phyloP scores from a whole-genome alignment of 2,888 invertebrate genomes.

The Masnerella sp. region DNA sequence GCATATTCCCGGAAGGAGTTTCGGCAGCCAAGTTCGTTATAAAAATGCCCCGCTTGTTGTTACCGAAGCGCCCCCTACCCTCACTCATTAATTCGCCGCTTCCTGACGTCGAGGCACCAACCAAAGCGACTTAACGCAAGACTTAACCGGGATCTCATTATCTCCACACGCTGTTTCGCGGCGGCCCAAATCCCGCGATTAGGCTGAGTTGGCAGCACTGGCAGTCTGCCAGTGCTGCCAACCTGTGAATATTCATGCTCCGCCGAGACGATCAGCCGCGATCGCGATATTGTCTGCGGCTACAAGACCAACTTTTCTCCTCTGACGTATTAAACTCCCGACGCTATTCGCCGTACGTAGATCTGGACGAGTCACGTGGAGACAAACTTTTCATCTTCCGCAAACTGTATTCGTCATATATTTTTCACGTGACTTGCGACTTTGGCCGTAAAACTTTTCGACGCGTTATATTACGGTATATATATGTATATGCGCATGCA shows the following conservation, averaged over 20 bases:
- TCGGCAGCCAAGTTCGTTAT: conserved; percentile 65
- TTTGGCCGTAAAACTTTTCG: conserved; percentile 44
- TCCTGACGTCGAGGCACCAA: conserved; percentile 62
- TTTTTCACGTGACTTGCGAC: conserved; percentile 56
- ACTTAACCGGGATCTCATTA: conserved; percentile 73
- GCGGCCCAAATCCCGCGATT: conserved; percentile 63
- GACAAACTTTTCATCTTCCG: conserved; percentile 52
- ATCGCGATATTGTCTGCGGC: conserved; percentile 42
- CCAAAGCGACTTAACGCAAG: conserved; percentile 64
- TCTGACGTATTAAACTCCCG: conserved; percentile 27
- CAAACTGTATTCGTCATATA: conserved; percentile 53
- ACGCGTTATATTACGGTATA: conserved; percentile 41
- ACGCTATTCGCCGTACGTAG: conserved; percentile 20
- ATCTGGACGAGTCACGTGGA: conserved; percentile 21
- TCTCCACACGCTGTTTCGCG: conserved; percentile 66
- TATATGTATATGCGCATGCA: conserved; percentile 13
- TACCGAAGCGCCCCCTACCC: conserved; percentile 57
- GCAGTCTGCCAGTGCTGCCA: not conserved
- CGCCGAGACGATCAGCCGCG: conserved; percentile 36
- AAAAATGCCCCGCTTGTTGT: conserved; percentile 66
- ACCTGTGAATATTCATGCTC: conserved; percentile 14
- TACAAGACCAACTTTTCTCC: too few species aligned
- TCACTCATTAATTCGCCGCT: conserved; percentile 68
- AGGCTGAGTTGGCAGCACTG: too few species aligned
- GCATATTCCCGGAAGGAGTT: conserved; percentile 58